These are phyloP conservation scores for Microcebus ravelobensis DNA, from an alignment of 2,113 vertebrate genomes.

Conservation along the genomic window DNA sequence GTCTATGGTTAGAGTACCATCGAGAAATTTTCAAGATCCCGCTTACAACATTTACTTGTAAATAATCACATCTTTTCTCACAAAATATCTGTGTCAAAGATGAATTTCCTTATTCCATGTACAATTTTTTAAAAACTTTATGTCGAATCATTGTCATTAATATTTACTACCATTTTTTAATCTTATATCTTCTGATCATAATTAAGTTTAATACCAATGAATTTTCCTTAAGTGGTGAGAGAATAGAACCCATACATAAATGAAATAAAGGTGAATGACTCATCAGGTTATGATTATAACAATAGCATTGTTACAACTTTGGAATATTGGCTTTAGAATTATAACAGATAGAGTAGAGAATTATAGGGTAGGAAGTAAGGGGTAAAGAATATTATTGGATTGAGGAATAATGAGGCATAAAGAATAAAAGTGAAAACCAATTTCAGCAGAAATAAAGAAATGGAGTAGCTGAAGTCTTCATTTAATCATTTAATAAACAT, in stretches of 20 bases:
- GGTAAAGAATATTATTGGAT: not conserved
- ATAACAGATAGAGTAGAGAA: not conserved
- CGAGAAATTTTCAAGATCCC: constrained; percentile 8
- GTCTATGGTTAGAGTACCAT: not conserved
- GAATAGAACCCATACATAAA: not conserved
- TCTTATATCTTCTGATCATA: not conserved
- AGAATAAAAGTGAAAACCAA: not conserved
- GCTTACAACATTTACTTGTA: constrained; percentile 23
- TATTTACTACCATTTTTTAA: not conserved
- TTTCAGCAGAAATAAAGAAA: not conserved
- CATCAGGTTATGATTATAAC: not conserved
- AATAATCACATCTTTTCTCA: not conserved
- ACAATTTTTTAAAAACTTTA: not conserved
- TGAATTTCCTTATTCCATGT: not conserved
- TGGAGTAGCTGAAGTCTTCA: not conserved
- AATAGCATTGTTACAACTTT: not conserved
- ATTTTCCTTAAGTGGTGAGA: not conserved
- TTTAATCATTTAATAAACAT: not conserved
- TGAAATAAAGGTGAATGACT: not conserved
- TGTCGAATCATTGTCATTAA: constrained; percentile 8
- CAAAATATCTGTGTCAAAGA: not conserved
- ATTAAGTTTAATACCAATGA: not conserved
- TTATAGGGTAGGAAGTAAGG: not conserved
- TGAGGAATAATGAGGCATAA: not conserved
- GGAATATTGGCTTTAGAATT: not conserved